Evolutionary conservation across 2,888 invertebrate species (phyloP).

Genomic region (Megaustenia siamemsis): DNA sequence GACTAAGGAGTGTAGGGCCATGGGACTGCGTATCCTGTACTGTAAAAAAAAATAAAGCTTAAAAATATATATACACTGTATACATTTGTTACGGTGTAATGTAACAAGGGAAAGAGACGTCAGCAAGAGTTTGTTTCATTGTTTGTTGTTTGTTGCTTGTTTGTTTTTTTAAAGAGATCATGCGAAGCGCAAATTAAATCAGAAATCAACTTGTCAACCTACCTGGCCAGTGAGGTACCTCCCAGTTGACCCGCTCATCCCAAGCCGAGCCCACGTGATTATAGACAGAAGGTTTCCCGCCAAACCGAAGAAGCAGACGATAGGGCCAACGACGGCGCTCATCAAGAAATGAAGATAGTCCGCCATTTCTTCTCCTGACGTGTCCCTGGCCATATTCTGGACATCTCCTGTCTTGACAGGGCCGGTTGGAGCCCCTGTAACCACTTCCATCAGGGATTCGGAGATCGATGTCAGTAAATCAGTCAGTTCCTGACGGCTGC

Average conservation of each 20-base stretch:
- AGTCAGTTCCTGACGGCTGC: background rate
- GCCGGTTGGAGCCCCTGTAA: background rate
- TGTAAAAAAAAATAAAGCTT: too few species aligned
- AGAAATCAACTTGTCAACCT: too few species aligned
- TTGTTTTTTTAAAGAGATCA: too few species aligned
- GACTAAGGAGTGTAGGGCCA: too few species aligned
- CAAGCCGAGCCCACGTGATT: slow-evolving; percentile 63
- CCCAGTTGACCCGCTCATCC: slow-evolving; percentile 52
- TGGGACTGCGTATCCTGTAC: too few species aligned
- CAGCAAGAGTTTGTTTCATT: too few species aligned
- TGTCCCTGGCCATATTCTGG: background rate
- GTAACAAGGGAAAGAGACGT: too few species aligned
- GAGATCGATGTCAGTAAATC: background rate
- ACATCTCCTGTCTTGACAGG: too few species aligned
- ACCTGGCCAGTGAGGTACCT: slow-evolving; percentile 22
- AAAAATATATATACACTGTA: too few species aligned
- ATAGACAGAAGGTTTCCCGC: slow-evolving; percentile 70
- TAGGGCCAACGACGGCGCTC: slow-evolving; percentile 62
- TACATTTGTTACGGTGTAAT: too few species aligned
- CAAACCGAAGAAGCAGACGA: slow-evolving; percentile 65
- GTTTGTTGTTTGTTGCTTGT: too few species aligned
- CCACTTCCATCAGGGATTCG: background rate
- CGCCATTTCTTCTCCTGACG: slow-evolving; percentile 59
- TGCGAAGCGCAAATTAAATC: too few species aligned
- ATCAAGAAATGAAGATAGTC: slow-evolving; percentile 65